A percentile compares a stretch with the other conserved stretches of the same genome.
Conservation (phyloP, 23 tunicate species). For the Ascidia mentula region DNA sequence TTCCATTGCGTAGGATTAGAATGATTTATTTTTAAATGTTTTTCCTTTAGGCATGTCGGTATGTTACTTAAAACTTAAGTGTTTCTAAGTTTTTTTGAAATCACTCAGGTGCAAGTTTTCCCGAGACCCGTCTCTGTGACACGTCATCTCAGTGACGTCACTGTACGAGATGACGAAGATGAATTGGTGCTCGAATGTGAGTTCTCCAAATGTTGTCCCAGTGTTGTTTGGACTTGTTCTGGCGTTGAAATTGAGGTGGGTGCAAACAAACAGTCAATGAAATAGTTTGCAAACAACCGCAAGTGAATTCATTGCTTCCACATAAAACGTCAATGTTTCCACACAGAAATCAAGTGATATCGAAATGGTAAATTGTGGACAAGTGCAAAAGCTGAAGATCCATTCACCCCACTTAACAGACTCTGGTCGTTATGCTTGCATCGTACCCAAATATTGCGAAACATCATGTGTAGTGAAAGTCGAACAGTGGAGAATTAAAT, state of each 20-base stretch:
- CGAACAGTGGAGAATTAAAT: not conserved
- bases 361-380: no score
- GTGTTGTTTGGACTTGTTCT: conserved; percentile 31
- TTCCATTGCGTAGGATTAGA: no score
- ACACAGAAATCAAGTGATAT: no score
- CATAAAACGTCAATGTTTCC: no score
- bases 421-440: conserved; percentile 11
- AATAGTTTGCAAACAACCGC: no score
- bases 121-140: conserved; percentile 11
- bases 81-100: no score
- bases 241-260: conserved; percentile 15
- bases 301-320: no score
- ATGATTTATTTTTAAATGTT: no score
- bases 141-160: conserved; percentile 21
- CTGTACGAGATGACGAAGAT: conserved; percentile 22
- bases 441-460: conserved; percentile 33
- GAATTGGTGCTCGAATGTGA: conserved; percentile 23
- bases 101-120: conserved; percentile 23
- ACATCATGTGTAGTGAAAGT: conserved; percentile 24
- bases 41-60: no score
- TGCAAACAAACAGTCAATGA: no score
- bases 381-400: not conserved
- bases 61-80: no score
- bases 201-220: conserved; percentile 10
- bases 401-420: not conserved